phyloP scores from a whole-genome alignment of 2,888 invertebrate species.

The Drosophila tripunctata region DNA sequence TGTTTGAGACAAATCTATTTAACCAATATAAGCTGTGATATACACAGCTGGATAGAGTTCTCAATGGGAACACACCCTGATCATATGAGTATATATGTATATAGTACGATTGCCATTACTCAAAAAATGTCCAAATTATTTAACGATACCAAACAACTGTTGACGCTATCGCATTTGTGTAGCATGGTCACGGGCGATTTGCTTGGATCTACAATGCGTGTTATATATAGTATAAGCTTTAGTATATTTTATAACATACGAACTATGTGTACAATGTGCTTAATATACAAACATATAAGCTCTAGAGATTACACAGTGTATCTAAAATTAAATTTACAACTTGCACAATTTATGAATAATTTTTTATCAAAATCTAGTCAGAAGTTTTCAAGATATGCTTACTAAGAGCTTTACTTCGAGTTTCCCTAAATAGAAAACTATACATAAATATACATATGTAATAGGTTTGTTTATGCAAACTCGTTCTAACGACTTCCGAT shows the following conservation, averaged over 20 bases:
- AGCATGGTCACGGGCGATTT: conserved; percentile 70
- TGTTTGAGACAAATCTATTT: conserved; percentile 39
- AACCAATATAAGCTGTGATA: conserved; percentile 16
- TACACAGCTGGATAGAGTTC: conserved; percentile 48
- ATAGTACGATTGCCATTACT: conserved; percentile 14
- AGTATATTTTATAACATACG: neutral
- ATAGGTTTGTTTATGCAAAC: conserved; percentile 1
- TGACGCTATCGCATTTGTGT: conserved; percentile 40
- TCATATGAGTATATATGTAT: conserved; percentile 11
- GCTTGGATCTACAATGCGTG: conserved; percentile 32
- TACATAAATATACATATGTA: neutral
- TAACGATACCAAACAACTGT: conserved; percentile 34
- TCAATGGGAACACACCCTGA: conserved; percentile 51
- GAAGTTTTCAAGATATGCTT: neutral
- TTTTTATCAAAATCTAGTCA: too few relatives aligned
- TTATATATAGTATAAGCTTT: conserved; percentile 3
- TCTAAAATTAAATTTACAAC: neutral
- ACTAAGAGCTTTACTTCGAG: neutral
- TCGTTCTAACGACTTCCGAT: conserved; percentile 68
- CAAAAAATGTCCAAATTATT: conserved; percentile 50
- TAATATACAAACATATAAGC: too few relatives aligned
- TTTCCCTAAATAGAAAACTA: neutral
- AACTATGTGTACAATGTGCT: neutral
- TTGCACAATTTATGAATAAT: neutral
- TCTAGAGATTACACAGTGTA: neutral